Conservation (phyloP, 2,797 vertebrate genomes). For the Macrochelys suwanniensis region DNA sequence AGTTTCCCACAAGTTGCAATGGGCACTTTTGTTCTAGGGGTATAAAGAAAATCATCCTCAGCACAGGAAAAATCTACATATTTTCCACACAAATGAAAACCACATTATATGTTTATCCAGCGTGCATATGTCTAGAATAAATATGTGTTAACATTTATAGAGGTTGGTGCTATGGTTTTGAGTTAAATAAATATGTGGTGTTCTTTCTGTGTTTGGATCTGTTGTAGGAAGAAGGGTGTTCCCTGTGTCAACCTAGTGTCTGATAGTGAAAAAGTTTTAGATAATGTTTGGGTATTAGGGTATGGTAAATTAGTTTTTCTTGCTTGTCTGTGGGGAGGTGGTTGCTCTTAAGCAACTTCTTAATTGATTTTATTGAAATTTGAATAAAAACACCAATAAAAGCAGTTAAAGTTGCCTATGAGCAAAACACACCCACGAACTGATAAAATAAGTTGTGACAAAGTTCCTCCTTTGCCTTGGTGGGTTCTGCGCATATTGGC, state of each 20-base stretch:
- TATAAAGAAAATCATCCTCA: neutral
- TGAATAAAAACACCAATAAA: neutral
- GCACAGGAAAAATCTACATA: neutral
- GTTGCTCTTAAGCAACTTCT: neutral
- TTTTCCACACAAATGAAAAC: neutral
- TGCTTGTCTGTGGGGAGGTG: neutral
- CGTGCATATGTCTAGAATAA: neutral
- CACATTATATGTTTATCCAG: neutral
- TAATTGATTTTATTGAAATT: neutral
- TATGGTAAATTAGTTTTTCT: neutral
- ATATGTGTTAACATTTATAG: no score
- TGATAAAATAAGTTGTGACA: neutral
- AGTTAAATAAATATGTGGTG: neutral
- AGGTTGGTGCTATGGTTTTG: no score
- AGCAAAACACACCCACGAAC: neutral
- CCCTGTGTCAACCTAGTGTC: neutral
- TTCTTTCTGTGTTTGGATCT: neutral
- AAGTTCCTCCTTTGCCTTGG: no score
- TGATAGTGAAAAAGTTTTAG: neutral
- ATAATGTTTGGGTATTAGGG: neutral
- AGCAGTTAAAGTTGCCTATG: neutral
- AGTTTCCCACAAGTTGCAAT: neutral
- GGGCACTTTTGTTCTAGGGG: neutral
- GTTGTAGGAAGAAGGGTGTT: neutral
- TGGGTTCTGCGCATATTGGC: no score